phyloP scores from a whole-genome alignment of 2,113 vertebrate species.

The Cebus imitator region DNA sequence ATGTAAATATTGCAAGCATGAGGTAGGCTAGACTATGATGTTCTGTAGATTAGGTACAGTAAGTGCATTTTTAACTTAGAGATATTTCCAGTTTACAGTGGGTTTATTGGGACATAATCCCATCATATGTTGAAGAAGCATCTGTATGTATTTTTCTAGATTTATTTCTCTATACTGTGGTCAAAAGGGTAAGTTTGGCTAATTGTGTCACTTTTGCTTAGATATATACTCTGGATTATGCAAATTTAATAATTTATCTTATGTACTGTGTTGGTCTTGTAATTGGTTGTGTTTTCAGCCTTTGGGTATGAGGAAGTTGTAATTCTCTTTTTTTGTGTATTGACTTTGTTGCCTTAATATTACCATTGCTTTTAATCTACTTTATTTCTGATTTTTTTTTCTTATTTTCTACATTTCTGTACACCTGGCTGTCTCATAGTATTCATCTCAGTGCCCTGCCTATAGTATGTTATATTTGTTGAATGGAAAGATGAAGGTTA shows the following conservation, averaged over 20 bases:
- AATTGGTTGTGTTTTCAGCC: background rate
- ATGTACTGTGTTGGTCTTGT: background rate
- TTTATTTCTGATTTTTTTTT: background rate
- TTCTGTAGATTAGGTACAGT: background rate
- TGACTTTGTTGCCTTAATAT: background rate
- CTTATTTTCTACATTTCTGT: slow-evolving; percentile 20
- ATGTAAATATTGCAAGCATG: background rate
- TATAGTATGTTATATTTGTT: slow-evolving; percentile 3
- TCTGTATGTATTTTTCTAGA: background rate
- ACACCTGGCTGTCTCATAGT: background rate
- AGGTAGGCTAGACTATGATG: background rate
- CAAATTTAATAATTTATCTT: slow-evolving; percentile 3
- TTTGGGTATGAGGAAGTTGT: slow-evolving; percentile 1
- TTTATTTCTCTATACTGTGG: background rate
- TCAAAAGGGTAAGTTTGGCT: background rate
- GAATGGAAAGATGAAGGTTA: slow-evolving; percentile 6
- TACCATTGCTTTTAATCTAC: background rate
- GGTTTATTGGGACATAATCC: background rate
- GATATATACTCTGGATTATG: background rate
- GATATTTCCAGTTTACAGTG: background rate
- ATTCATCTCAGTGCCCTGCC: background rate
- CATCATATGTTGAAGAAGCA: background rate
- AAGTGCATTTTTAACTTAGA: background rate
- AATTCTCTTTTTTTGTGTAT: slow-evolving; percentile 3
- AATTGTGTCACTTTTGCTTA: slow-evolving; percentile 43